Conservation (phyloP, 2,888 invertebrate genomes). For the Barypeithes pellucidus region DNA sequence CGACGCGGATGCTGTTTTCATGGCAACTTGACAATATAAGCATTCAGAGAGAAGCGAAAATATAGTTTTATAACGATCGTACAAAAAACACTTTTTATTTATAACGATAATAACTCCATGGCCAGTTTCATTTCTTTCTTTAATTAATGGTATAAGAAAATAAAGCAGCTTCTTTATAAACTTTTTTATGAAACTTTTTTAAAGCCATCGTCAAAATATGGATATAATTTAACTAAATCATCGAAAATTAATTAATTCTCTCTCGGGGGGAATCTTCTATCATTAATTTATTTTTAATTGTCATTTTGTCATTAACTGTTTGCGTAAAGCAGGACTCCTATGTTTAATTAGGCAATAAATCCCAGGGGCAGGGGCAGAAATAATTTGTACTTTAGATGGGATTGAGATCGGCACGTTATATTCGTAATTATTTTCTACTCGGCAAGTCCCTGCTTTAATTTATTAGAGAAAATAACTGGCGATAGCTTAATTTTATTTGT, state of each 20-base stretch:
- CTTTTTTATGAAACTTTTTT: background rate
- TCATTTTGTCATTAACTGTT: background rate
- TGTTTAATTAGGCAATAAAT: background rate
- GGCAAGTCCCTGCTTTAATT: background rate
- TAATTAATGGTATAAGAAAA: no score
- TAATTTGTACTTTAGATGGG: background rate
- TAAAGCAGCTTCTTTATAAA: background rate
- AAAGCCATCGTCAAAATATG: background rate
- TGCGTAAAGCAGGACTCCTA: background rate
- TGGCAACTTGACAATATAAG: no score
- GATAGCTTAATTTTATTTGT: no score
- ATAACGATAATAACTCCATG: no score
- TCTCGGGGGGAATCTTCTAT: background rate
- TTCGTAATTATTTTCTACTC: background rate
- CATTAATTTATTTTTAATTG: constrained; percentile 3
- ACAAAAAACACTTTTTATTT: no score
- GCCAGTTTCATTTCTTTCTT: no score
- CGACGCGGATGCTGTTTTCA: no score
- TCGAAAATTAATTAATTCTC: background rate
- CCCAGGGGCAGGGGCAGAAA: background rate
- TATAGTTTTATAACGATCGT: no score
- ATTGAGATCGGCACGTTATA: background rate
- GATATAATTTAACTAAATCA: background rate
- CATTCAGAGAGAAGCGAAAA: no score
- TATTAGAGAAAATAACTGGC: background rate